These are phyloP conservation scores for Synaphobranchus kaupii DNA, from an alignment of 2,797 vertebrate genomes.

Conservation along the genomic window DNA sequence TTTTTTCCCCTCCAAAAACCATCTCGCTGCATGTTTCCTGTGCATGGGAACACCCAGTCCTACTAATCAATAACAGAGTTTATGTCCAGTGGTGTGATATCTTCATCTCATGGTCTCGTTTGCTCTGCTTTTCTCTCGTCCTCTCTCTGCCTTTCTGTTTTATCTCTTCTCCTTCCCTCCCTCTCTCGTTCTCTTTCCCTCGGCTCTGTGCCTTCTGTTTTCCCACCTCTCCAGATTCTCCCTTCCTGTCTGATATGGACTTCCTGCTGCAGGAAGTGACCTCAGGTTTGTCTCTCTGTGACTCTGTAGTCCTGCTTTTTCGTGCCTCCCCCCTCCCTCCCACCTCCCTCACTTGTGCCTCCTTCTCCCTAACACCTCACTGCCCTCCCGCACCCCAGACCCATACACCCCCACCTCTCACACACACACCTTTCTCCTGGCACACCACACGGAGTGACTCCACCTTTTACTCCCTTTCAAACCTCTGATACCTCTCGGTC, in stretches of 20 bases:
- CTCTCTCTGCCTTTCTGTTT: constrained; percentile 20
- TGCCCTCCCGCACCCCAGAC: neutral
- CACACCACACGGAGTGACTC: neutral
- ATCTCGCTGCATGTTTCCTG: constrained; percentile 31
- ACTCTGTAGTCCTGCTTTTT: neutral
- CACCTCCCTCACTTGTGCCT: neutral
- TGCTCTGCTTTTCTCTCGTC: constrained; percentile 37
- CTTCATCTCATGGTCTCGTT: constrained; percentile 44
- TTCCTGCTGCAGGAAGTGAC: constrained; percentile 84
- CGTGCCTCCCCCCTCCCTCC: neutral
- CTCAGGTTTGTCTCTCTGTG: constrained; percentile 82
- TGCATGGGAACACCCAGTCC: constrained; percentile 35
- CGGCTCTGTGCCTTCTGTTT: constrained; percentile 39
- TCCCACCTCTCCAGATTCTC: constrained; percentile 75
- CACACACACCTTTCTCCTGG: neutral
- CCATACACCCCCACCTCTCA: neutral
- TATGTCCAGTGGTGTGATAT: constrained; percentile 25
- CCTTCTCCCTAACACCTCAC: neutral
- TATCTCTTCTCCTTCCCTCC: constrained; percentile 14
- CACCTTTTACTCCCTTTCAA: neutral
- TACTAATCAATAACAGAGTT: constrained; percentile 40
- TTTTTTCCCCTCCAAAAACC: neutral
- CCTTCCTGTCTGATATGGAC: constrained; percentile 87
- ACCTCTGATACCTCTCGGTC: neutral
- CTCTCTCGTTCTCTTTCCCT: constrained; percentile 24